Conservation (phyloP, 2,797 vertebrate genomes). For the Brachyalestes nurse region DNA sequence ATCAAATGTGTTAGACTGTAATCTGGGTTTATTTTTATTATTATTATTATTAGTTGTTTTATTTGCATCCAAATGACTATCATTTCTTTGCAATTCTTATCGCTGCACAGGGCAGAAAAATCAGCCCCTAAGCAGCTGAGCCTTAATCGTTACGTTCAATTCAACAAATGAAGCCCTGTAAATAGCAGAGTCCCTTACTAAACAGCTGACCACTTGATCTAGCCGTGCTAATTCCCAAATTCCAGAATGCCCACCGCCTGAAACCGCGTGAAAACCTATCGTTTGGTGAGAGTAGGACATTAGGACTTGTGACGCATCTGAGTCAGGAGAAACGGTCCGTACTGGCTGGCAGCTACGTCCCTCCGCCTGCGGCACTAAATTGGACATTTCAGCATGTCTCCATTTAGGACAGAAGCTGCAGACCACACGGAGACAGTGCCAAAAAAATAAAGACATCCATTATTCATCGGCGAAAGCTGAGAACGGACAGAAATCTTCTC, state of each 20-base stretch:
- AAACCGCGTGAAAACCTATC: slow-evolving; percentile 32
- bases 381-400: slow-evolving; percentile 63
- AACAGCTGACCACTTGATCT: slow-evolving; percentile 83
- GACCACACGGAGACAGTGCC: slow-evolving; percentile 66
- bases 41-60: slow-evolving; percentile 74
- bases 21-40: slow-evolving; percentile 73
- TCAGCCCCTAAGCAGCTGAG: slow-evolving; percentile 74
- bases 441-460: slow-evolving; percentile 73
- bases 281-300: slow-evolving; percentile 51
- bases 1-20: slow-evolving; percentile 74
- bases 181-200: slow-evolving; percentile 83
- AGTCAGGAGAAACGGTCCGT: slow-evolving; percentile 72
- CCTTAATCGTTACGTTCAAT: slow-evolving; percentile 81
- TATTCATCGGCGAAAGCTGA: slow-evolving; percentile 60
- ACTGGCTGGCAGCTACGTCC: slow-evolving; percentile 71
- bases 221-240: slow-evolving; percentile 32
- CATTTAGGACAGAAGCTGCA: slow-evolving; percentile 66
- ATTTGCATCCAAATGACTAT: slow-evolving; percentile 81
- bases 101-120: slow-evolving; percentile 67
- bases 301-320: slow-evolving; percentile 58
- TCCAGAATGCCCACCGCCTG: slow-evolving; percentile 30
- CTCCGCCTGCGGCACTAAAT: slow-evolving; percentile 66
- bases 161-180: slow-evolving; percentile 83
- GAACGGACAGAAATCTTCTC: slow-evolving; percentile 37
- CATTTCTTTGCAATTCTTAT: slow-evolving; percentile 77